Evolutionary conservation across 2,888 invertebrate genomes (phyloP).

Genomic region (Petrolisthes cinctipes): DNA sequence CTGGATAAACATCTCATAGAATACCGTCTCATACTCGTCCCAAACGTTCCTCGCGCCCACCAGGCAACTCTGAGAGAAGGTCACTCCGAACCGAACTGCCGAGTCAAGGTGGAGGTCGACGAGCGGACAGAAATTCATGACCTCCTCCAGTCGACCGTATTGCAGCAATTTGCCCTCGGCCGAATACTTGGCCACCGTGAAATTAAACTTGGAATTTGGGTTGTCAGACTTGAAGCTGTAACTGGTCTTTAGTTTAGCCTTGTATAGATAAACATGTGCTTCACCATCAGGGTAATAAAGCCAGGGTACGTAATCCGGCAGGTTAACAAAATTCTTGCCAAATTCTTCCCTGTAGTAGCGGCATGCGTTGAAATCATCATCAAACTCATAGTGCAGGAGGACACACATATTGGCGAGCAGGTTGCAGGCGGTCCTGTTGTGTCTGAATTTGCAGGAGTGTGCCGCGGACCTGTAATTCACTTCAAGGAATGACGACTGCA

Average conservation of each 20-base stretch:
- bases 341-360: conserved; percentile 60
- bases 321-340: conserved; percentile 53
- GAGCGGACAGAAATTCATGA: conserved; percentile 67
- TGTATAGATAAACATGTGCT: conserved; percentile 70
- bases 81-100: conserved; percentile 65
- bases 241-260: conserved; percentile 71
- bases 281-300: conserved; percentile 73
- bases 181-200: conserved; percentile 70
- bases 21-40: conserved; percentile 70
- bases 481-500: conserved; percentile 46
- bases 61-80: conserved; percentile 58
- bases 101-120: conserved; percentile 66
- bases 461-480: conserved; percentile 42
- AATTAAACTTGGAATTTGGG: conserved; percentile 70
- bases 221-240: conserved; percentile 69
- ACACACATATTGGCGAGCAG: conserved; percentile 65
- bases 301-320: conserved; percentile 67
- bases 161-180: conserved; percentile 70
- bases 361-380: conserved; percentile 59
- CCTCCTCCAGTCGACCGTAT: conserved; percentile 37
- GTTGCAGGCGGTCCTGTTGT: conserved; percentile 65
- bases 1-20: conserved; percentile 74
- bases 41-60: conserved; percentile 50
- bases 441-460: conserved; percentile 55
- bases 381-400: conserved; percentile 56